These are phyloP conservation scores for Scaptomyza montana DNA, from an alignment of 1,140 invertebrate genomes.

Conservation along the genomic window DNA sequence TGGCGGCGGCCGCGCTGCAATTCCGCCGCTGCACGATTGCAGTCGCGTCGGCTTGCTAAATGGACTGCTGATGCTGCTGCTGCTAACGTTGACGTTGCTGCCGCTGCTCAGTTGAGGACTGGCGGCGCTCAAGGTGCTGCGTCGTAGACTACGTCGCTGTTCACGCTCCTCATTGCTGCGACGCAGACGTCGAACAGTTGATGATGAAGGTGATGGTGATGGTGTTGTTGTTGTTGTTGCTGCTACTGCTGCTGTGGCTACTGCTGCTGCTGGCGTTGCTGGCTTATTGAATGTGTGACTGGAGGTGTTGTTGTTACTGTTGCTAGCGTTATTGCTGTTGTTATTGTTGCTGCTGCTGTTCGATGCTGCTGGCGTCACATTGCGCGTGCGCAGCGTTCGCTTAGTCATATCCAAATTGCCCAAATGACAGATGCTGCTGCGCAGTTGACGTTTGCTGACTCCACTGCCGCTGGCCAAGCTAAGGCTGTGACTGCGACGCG, in stretches of 20 bases:
- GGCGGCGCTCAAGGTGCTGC: conserved; percentile 1
- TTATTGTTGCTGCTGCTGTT: conserved; percentile 6
- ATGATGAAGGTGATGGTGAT: background rate
- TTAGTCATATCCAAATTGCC: conserved; percentile 60
- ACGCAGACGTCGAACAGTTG: conserved; percentile 47
- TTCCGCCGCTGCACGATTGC: conserved; percentile 57
- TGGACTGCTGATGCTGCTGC: conserved; percentile 1
- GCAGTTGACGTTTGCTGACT: conserved; percentile 70
- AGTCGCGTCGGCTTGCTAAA: conserved; percentile 58
- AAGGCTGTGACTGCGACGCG: conserved; percentile 62
- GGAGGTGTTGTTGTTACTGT: conserved; percentile 14
- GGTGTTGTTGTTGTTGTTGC: background rate
- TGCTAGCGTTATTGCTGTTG: conserved; percentile 3
- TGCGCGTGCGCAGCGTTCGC: conserved; percentile 70
- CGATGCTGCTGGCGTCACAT: conserved; percentile 43
- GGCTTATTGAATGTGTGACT: conserved; percentile 38
- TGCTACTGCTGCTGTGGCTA: background rate
- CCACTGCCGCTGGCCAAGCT: conserved; percentile 27
- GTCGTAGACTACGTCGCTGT: conserved; percentile 56
- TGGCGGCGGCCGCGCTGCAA: conserved; percentile 66
- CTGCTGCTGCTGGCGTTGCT: conserved; percentile 13
- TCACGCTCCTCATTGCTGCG: conserved; percentile 55
- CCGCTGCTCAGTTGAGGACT: conserved; percentile 22
- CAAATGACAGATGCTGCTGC: conserved; percentile 63
- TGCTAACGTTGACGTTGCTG: conserved; percentile 6